phyloP scores from a whole-genome alignment of 2,797 vertebrate species.

The Spinus pinus region DNA sequence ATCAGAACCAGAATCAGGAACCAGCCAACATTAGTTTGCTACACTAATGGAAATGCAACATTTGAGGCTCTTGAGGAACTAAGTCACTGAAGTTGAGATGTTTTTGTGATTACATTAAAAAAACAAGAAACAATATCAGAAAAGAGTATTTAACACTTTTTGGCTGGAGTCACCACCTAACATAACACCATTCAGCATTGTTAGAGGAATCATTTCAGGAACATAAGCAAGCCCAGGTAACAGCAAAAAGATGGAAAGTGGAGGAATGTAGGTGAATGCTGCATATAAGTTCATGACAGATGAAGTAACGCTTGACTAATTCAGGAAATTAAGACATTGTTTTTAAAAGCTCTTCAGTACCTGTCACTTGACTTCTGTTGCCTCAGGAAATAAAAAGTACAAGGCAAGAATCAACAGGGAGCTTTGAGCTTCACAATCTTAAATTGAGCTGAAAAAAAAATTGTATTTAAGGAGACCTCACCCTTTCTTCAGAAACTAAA shows the following conservation, averaged over 20 bases:
- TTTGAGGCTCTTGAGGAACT: neutral
- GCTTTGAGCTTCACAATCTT: neutral
- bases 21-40: neutral
- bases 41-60: neutral
- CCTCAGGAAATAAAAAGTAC: constrained; percentile 10
- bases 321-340: neutral
- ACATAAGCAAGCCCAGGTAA: neutral
- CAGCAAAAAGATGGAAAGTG: neutral
- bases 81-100: neutral
- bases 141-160: neutral
- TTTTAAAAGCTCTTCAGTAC: constrained; percentile 27
- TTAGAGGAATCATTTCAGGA: neutral
- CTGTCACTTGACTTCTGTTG: neutral
- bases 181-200: neutral
- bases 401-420: constrained; percentile 12
- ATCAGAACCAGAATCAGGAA: neutral
- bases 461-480: neutral
- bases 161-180: neutral
- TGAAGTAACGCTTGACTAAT: neutral
- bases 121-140: neutral
- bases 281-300: neutral
- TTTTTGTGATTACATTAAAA: neutral
- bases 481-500: constrained; percentile 43
- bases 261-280: neutral
- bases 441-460: neutral